Conservation (phyloP, 2,113 vertebrate genomes). For the Xyliphius kryptos region DNA sequence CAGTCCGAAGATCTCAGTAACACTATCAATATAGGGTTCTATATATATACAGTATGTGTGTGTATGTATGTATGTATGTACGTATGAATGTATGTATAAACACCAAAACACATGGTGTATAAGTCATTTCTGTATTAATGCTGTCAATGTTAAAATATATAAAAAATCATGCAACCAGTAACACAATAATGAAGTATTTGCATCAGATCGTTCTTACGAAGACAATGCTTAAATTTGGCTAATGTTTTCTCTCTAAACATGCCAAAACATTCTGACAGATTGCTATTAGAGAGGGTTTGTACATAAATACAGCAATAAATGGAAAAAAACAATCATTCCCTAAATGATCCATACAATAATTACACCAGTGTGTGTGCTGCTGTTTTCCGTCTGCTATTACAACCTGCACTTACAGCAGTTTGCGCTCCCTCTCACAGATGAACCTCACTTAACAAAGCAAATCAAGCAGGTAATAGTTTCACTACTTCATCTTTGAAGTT, state of each 20-base stretch:
- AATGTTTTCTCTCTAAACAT: not conserved
- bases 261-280: not conserved
- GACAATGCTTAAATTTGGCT: not conserved
- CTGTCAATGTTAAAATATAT: too few relatives aligned
- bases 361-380: slow-evolving; percentile 4
- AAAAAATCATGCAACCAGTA: too few relatives aligned
- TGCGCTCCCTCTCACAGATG: slow-evolving; percentile 4
- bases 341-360: too few relatives aligned
- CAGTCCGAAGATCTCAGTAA: too few relatives aligned
- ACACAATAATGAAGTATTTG: not conserved
- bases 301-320: too few relatives aligned
- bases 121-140: too few relatives aligned
- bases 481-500: not conserved
- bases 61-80: too few relatives aligned
- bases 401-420: slow-evolving; percentile 16
- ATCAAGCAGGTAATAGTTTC: slow-evolving; percentile 25
- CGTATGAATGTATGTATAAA: too few relatives aligned
- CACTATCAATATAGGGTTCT: too few relatives aligned
- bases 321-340: too few relatives aligned
- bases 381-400: slow-evolving; percentile 1
- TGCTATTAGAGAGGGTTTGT: slow-evolving; percentile 1
- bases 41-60: too few relatives aligned
- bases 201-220: not conserved
- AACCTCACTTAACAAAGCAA: not conserved
- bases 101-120: too few relatives aligned